Conservation (phyloP, 2,888 invertebrate genomes). For the Plagiodera versicolora region DNA sequence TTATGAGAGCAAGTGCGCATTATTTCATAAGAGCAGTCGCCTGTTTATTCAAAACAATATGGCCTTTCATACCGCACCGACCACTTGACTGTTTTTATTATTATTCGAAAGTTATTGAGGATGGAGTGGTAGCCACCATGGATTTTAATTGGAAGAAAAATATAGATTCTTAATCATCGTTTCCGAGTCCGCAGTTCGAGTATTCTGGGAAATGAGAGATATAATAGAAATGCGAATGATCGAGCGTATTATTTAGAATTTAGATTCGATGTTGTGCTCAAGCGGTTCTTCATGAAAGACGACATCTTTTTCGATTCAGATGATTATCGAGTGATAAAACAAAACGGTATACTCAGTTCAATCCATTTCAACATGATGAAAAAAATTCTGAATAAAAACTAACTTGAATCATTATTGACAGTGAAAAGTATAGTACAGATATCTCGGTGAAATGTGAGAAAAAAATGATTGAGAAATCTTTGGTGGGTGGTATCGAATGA, state of each 20-base stretch:
- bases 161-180: constrained; percentile 40
- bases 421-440: no score
- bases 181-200: constrained; percentile 21
- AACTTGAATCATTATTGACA: no score
- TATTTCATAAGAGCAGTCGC: constrained; percentile 51
- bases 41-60: constrained; percentile 49
- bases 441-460: no score
- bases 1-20: constrained; percentile 50
- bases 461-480: no score
- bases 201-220: constrained; percentile 15
- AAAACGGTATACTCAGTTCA: no score
- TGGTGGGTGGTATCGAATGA: no score
- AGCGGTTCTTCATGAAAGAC: not conserved
- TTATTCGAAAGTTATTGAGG: constrained; percentile 35
- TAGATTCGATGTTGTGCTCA: no score
- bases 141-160: constrained; percentile 46
- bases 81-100: constrained; percentile 45
- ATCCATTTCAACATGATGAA: no score
- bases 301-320: not conserved
- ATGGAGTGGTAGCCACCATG: constrained; percentile 26
- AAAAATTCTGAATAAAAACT: no score
- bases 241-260: not conserved
- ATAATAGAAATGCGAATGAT: not conserved
- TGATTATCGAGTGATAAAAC: no score
- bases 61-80: constrained; percentile 45